Conservation (phyloP, 35 echinoderm and acorn worm species). For the Holothuria glaberrima region DNA sequence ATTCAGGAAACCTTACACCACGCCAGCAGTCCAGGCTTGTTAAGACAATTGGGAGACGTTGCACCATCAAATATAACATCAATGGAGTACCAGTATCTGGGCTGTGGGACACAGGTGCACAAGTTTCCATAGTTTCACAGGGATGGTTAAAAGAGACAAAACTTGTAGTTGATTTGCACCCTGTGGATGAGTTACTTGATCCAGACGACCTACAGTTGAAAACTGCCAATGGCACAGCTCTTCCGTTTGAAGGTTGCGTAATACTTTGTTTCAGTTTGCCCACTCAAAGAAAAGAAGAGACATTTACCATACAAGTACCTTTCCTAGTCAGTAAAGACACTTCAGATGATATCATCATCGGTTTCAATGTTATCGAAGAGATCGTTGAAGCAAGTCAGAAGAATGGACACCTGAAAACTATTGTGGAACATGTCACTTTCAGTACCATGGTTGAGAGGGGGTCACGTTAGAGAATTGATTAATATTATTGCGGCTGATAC, state of each 20-base stretch:
- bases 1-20: no score
- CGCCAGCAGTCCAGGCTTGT: no score
- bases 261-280: slow-evolving; percentile 12
- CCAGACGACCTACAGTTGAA: slow-evolving; percentile 12
- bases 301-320: background rate
- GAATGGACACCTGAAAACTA: background rate
- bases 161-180: background rate
- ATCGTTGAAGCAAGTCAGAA: background rate
- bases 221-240: slow-evolving; percentile 42
- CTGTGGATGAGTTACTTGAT: background rate
- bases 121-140: slow-evolving; percentile 62
- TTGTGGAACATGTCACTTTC: background rate
- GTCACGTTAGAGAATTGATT: background rate
- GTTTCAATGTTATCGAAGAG: slow-evolving; percentile 49
- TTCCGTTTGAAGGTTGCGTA: slow-evolving; percentile 38
- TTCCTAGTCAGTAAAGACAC: background rate
- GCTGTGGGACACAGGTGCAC: slow-evolving; percentile 70
- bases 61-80: slow-evolving; percentile 56
- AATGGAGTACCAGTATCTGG: slow-evolving; percentile 33
- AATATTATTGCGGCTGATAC: background rate
- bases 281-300: background rate
- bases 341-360: slow-evolving; percentile 4
- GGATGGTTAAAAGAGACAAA: slow-evolving; percentile 24
- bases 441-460: background rate
- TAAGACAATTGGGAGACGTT: slow-evolving; percentile 58